Percentiles rank a stretch among this genome's conserved stretches.
phyloP scores from a whole-genome alignment of 2,888 invertebrate genomes.

The Tachystola acroxantha region DNA sequence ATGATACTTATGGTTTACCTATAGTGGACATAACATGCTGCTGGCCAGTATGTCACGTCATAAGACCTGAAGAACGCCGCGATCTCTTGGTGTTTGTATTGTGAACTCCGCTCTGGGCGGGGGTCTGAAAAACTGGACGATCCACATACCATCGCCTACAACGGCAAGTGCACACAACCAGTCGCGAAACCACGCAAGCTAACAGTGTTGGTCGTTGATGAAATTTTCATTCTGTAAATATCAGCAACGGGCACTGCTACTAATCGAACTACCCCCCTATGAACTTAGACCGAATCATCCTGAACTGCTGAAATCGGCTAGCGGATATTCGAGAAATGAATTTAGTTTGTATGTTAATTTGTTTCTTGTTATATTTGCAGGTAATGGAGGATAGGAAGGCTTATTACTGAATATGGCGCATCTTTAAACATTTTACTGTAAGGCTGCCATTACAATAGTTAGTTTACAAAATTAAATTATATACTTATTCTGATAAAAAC shows the following conservation, averaged over 20 bases:
- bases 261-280: conserved; percentile 48
- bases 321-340: conserved; percentile 32
- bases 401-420: conserved; percentile 16
- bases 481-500: not conserved
- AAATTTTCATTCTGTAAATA: conserved; percentile 66
- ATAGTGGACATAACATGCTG: conserved; percentile 69
- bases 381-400: not conserved
- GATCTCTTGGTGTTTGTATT: conserved; percentile 61
- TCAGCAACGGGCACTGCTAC: conserved; percentile 74
- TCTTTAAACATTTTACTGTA: conserved; percentile 51
- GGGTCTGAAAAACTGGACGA: conserved; percentile 78
- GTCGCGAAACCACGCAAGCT: conserved; percentile 52
- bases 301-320: conserved; percentile 55
- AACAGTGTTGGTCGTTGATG: conserved; percentile 70
- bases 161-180: conserved; percentile 67
- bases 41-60: conserved; percentile 62
- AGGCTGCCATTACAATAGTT: conserved; percentile 58
- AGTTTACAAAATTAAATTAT: conserved; percentile 5
- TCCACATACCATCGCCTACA: conserved; percentile 78
- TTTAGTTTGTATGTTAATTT: conserved; percentile 25
- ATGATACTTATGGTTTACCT: conserved; percentile 78
- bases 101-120: conserved; percentile 73
- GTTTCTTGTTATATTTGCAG: conserved; percentile 7
- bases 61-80: conserved; percentile 67
- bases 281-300: conserved; percentile 40